Percentiles rank a stretch among this genome's conserved stretches.
These are phyloP conservation scores for Luidia sarsii DNA, from an alignment of 53 echinoderm and acorn worm genomes.

Conservation along the genomic window DNA sequence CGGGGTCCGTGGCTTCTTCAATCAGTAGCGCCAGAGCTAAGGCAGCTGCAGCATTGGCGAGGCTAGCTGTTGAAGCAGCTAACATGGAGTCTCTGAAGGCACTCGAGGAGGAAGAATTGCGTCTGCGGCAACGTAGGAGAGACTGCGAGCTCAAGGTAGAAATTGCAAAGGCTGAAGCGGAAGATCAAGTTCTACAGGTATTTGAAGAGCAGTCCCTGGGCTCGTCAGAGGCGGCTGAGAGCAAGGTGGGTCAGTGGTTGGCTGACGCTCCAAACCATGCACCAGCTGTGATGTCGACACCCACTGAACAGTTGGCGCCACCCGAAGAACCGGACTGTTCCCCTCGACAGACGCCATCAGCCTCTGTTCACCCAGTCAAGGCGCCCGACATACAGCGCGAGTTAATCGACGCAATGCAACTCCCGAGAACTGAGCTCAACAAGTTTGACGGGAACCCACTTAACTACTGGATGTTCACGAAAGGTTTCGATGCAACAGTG, in stretches of 20 bases:
- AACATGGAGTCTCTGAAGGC: neutral
- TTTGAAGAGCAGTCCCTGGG: neutral
- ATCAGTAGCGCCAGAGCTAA: neutral
- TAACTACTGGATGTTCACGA: conserved; percentile 3
- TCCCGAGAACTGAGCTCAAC: conserved; percentile 3
- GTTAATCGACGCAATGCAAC: conserved; percentile 10
- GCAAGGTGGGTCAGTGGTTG: conserved; percentile 1
- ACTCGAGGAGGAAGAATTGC: neutral
- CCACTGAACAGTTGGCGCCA: no score
- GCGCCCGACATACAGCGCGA: conserved; percentile 2
- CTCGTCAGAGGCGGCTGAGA: neutral
- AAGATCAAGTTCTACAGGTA: neutral
- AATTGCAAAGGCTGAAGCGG: neutral
- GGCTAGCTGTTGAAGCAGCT: neutral
- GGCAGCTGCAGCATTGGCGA: neutral
- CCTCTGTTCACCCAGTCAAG: neutral
- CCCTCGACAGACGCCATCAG: neutral
- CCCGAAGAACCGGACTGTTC: no score
- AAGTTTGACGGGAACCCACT: conserved; percentile 1
- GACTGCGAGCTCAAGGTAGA: neutral
- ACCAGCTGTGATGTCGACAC: no score
- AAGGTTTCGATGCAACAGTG: neutral
- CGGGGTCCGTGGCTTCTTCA: no score
- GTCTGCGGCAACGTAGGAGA: neutral
- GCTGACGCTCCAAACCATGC: neutral